Conservation (phyloP, 2,797 vertebrate species). For the Hypotaenidia philippensis region DNA sequence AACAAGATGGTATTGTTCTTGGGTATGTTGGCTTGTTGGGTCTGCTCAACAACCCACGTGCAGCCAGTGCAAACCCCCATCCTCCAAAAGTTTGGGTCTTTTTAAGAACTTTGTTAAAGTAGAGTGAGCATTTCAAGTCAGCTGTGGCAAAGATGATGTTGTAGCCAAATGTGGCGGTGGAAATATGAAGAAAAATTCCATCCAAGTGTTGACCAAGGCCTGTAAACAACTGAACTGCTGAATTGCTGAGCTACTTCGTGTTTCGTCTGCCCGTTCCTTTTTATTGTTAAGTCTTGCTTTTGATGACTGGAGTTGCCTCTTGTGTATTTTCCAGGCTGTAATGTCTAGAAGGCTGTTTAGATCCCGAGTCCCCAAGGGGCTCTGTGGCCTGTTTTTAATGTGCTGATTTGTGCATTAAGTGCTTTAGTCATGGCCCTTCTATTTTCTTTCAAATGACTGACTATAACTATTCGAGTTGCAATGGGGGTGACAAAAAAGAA, state of each 20-base stretch:
- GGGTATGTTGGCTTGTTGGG: accelerated
- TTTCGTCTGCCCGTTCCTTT: conserved; percentile 19
- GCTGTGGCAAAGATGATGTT: neutral
- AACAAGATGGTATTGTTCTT: accelerated
- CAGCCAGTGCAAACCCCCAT: neutral
- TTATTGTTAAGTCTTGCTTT: conserved; percentile 17
- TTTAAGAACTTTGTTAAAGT: neutral
- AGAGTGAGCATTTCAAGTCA: neutral
- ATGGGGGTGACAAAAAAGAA: neutral
- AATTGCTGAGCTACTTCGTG: conserved; percentile 25
- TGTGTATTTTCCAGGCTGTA: conserved; percentile 36
- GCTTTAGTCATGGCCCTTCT: neutral
- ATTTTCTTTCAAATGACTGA: neutral
- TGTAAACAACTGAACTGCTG: conserved; percentile 39
- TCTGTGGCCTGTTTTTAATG: conserved; percentile 18
- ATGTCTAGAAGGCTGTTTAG: conserved; percentile 50
- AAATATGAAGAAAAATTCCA: neutral
- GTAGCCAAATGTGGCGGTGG: neutral
- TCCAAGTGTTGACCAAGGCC: neutral
- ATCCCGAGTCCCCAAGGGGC: neutral
- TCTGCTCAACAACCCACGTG: neutral
- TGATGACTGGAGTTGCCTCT: conserved; percentile 28
- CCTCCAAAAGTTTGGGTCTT: neutral
- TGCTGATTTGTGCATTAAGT: conserved; percentile 15
- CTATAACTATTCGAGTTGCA: neutral